Conservation (phyloP, 1,140 invertebrate species). For the Drosophila murphyi region DNA sequence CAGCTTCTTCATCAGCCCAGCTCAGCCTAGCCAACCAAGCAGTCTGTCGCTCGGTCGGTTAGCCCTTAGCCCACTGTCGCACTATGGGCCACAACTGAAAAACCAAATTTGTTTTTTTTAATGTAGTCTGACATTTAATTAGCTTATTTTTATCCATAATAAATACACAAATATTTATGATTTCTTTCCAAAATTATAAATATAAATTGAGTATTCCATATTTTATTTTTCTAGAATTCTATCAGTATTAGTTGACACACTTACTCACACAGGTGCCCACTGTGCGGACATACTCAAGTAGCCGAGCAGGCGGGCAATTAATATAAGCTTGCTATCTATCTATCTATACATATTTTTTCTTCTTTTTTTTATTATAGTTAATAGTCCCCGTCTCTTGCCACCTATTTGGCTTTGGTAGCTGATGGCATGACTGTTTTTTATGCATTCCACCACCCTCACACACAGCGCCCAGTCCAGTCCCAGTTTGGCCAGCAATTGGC, state of each 20-base stretch:
- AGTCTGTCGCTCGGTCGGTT: slow-evolving; percentile 2
- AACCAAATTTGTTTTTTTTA: not conserved
- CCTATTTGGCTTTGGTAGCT: slow-evolving; percentile 2
- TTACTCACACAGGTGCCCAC: slow-evolving; percentile 17
- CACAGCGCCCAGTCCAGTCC: not conserved
- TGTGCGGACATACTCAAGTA: slow-evolving; percentile 32
- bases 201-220: too few species aligned
- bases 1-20: slow-evolving; percentile 11
- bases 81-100: slow-evolving; percentile 36
- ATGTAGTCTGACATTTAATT: too few species aligned
- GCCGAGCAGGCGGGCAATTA: slow-evolving; percentile 59
- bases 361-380: slow-evolving; percentile 23
- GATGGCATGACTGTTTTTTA: slow-evolving; percentile 46
- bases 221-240: too few species aligned
- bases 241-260: too few species aligned
- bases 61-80: slow-evolving; percentile 28
- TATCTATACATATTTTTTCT: not conserved
- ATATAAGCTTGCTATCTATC: slow-evolving; percentile 67
- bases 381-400: slow-evolving; percentile 15
- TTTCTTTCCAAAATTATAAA: too few species aligned
- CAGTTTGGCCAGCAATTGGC: slow-evolving; percentile 49
- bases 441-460: slow-evolving; percentile 38
- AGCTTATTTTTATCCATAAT: too few species aligned
- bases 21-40: slow-evolving; percentile 12
- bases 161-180: too few species aligned